phyloP scores from a whole-genome alignment of 2,113 vertebrate genomes.

The Edolisoma coerulescens region DNA sequence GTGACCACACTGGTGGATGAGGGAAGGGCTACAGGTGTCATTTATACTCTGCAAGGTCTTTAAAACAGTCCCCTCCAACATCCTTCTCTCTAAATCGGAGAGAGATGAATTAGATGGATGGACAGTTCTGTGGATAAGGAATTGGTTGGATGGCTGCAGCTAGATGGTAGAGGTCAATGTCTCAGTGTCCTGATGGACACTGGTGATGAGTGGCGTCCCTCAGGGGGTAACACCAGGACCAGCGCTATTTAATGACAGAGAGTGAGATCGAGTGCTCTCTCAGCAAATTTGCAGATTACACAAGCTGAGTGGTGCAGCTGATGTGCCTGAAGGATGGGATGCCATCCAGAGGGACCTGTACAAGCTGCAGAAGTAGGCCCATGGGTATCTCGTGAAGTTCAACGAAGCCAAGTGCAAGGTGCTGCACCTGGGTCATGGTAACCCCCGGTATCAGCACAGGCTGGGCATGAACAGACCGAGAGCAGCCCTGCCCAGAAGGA shows the following conservation, averaged over 20 bases:
- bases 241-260: neutral
- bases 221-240: neutral
- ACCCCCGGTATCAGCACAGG: fast-evolving
- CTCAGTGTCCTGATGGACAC: neutral
- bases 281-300: neutral
- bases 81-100: neutral
- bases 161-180: neutral
- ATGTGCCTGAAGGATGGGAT: neutral
- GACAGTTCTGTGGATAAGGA: neutral
- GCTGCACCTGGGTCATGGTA: fast-evolving
- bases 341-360: neutral
- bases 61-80: neutral
- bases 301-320: neutral
- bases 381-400: neutral
- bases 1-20: neutral
- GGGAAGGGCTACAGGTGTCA: neutral
- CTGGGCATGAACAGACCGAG: neutral
- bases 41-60: neutral
- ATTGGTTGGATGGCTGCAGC: neutral
- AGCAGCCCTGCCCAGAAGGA: neutral
- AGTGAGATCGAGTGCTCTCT: neutral
- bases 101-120: neutral
- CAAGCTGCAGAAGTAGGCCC: neutral
- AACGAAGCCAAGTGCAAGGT: neutral
- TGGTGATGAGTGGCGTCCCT: neutral